These are phyloP conservation scores for Elysia chlorotica DNA, from an alignment of 1,140 invertebrate genomes.

Conservation along the genomic window DNA sequence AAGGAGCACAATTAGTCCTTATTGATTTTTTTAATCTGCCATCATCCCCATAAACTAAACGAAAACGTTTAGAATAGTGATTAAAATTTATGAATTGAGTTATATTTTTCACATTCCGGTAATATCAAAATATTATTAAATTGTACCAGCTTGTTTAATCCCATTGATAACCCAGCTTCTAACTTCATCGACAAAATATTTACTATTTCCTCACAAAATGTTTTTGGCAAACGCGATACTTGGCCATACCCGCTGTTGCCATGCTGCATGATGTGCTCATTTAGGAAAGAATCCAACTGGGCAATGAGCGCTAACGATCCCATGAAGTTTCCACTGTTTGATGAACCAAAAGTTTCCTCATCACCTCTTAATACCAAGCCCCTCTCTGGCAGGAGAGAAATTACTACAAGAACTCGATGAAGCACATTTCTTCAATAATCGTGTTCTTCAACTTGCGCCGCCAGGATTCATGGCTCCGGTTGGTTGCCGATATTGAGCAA, in stretches of 20 bases:
- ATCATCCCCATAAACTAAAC: too few relatives aligned
- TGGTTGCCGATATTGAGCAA: too few relatives aligned
- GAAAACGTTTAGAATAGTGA: too few relatives aligned
- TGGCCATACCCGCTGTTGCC: neutral
- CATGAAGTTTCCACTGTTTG: neutral
- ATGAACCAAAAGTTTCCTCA: neutral
- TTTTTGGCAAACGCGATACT: neutral
- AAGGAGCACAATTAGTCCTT: too few relatives aligned
- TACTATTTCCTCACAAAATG: neutral
- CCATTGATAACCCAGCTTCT: neutral
- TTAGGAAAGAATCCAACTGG: neutral
- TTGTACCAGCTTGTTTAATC: neutral
- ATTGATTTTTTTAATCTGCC: too few relatives aligned
- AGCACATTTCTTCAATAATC: neutral
- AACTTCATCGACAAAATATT: neutral
- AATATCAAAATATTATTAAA: too few relatives aligned
- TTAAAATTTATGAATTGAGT: too few relatives aligned
- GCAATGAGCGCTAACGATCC: neutral
- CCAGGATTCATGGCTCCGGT: too few relatives aligned
- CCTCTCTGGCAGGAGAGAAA: neutral
- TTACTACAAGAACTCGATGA: neutral
- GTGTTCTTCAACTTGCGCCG: too few relatives aligned
- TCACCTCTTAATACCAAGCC: neutral
- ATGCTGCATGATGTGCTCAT: neutral
- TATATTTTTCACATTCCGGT: too few relatives aligned